Base-by-base conservation (phyloP, 2,113 vertebrate genomes). In the Xenus cinereus region DNA sequence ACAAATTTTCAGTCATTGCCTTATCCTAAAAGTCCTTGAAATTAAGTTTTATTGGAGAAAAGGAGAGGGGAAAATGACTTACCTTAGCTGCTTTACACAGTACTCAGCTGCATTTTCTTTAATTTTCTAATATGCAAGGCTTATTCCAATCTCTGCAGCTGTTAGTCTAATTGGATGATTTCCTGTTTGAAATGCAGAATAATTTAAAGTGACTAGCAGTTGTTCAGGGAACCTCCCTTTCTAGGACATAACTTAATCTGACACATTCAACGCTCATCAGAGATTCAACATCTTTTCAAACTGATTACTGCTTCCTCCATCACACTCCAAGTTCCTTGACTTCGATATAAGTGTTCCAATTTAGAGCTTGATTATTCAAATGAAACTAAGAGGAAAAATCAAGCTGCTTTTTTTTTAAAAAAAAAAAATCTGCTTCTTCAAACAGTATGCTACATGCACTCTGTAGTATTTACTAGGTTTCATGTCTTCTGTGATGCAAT, bases 171-270 rank as follows among this genome's bases (percentile, higher is more conserved):
- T 97, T 97, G 91, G 90, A 95, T 97, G 96, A 94, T 97, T 97
- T 98, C 94, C 90, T 97, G 94, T 98, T 97, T 94, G 89, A 97
- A 98, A 96, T 96, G 79, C 84, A 97, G 88, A 97, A 88, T 88
- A 96, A 98, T 97, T 97, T 96, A 97, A 97, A 96, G 96, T 93
- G 94, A 97, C 94, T 93, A 95, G 72, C 72, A 90, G 83, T 97
- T 95, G 64, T 97, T 97, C 91, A 92, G 88, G 97, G 95, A 97
- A 95, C 91, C 95, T 97, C 87, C 97, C 94, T 95, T 90, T 97
- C 94, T 96, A 95, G 77, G 60, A 66, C 85, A 97, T 89, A 97
- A 96, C 76, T 89, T 96, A 96, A 80, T 89, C 73, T 96, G 96
- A 96, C 93, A 96, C 91, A 95, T 96, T 97, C 68, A 82, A 89